A percentile compares a stretch with the other conserved stretches of the same genome.
These are phyloP conservation scores for Caranx melampygus DNA, from an alignment of 2,113 vertebrate species.

Conservation along the genomic window DNA sequence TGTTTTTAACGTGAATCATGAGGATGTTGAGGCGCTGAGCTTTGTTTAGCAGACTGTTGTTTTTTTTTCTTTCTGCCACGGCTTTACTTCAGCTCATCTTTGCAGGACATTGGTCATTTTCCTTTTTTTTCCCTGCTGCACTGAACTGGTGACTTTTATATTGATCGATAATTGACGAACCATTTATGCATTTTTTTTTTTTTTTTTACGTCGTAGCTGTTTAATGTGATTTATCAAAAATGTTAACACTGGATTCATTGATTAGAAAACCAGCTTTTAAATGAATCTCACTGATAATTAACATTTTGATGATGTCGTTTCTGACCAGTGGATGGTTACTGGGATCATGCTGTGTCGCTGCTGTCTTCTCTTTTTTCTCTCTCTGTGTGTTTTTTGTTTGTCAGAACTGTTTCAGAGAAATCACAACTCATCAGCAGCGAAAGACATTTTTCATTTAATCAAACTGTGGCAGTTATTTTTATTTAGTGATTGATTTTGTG, in stretches of 20 bases:
- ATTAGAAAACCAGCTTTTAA: conserved; percentile 14
- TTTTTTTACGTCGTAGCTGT: conserved; percentile 2
- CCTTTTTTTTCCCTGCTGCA: conserved; percentile 30
- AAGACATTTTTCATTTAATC: conserved; percentile 3
- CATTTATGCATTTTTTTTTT: neutral
- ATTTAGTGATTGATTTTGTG: conserved; percentile 10
- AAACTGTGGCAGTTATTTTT: conserved; percentile 10
- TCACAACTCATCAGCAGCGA: conserved; percentile 13
- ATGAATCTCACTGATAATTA: neutral
- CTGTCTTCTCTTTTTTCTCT: neutral
- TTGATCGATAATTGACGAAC: neutral
- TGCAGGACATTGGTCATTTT: conserved; percentile 6
- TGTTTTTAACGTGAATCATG: conserved; percentile 42
- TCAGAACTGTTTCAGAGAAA: neutral
- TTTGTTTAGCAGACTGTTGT: conserved; percentile 43
- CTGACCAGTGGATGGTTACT: neutral
- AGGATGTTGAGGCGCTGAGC: conserved; percentile 46
- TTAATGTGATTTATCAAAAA: neutral
- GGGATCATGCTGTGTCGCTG: neutral
- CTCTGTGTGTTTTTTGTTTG: no score
- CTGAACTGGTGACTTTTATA: conserved; percentile 28
- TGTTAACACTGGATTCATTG: neutral
- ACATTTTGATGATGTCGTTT: neutral
- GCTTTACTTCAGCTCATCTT: conserved; percentile 25
- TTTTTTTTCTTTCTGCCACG: conserved; percentile 6